phyloP scores from a whole-genome alignment of 1,140 invertebrate species.

The Neodiprion lecontei region DNA sequence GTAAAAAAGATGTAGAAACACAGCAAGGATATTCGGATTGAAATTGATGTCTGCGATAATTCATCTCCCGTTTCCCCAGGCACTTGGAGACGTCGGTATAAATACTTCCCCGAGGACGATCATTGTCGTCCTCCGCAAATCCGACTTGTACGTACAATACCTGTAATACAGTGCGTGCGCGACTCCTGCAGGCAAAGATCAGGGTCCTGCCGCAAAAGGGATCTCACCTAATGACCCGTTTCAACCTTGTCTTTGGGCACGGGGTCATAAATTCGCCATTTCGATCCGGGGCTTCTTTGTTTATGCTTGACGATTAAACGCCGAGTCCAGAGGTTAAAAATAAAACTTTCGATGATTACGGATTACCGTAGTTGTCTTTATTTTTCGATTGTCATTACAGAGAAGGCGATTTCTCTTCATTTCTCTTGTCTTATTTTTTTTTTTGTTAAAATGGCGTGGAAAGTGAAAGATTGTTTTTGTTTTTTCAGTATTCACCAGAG shows the following conservation, averaged over 20 bases:
- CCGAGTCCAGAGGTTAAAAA: too few relatives aligned
- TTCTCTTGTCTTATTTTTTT: too few relatives aligned
- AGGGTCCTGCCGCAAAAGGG: slow-evolving; percentile 1
- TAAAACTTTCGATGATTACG: too few relatives aligned
- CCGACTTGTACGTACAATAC: background rate
- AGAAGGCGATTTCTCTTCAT: too few relatives aligned
- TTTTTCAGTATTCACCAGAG: too few relatives aligned
- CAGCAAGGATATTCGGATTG: background rate
- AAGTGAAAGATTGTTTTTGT: too few relatives aligned
- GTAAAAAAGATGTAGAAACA: background rate
- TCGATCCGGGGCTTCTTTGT: background rate
- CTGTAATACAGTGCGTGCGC: background rate
- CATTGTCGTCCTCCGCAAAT: background rate
- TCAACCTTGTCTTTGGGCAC: slow-evolving; percentile 1
- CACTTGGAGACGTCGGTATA: too few relatives aligned
- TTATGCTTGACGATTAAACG: background rate
- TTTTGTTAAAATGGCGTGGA: too few relatives aligned
- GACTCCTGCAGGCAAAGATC: background rate
- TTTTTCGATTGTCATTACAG: too few relatives aligned
- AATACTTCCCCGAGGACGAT: background rate
- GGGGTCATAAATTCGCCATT: background rate
- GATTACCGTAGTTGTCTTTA: too few relatives aligned
- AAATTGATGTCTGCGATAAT: background rate
- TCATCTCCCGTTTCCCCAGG: background rate
- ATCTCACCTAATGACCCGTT: background rate